Evolutionary conservation across 2,797 vertebrate genomes (phyloP), one percentile per base, ranked within the genome.

Genomic region (Xiphorhynchus erythropygius): DNA sequence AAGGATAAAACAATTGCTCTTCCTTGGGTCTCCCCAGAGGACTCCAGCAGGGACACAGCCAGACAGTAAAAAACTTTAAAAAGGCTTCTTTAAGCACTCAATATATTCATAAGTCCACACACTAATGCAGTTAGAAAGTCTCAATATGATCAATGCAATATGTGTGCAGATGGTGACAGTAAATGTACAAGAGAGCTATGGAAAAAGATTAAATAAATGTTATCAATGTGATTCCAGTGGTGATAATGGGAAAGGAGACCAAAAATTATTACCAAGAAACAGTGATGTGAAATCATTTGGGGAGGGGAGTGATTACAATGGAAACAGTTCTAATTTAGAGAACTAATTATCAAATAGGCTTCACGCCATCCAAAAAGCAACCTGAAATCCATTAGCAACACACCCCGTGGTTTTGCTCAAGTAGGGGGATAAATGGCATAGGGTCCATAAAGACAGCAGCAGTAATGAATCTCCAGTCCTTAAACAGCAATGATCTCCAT

Each of bases 311-410:
- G 95, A 96, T 97, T 95, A 80, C 94, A 96, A 87, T 91, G 89
- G 89, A 96, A 95, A 94, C 50, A 92, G 76, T 18, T 28, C 84
- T 97, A 96, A 97, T 97, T 97, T 97, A 95, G 94, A 94, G 81
- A 97, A 76, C 89, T 97, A 96, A 98, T 98, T 97, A 96, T 95
- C 92, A 89, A 96, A 93, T 71, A 89, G 88, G 77, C 93, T 97
- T 97, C 88, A 80, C 84, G 89, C 88, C 59, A 95, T 87, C 88
- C 91, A 73, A 32, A 97, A 92, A 96, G 84, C 93, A 97, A 95
- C 93, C 85, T 95, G 93, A 91, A 96, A 97, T 53, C 85, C 96
- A 97, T 98, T 97, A 97, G 78, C 80, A 91, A 25, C 69, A 88
- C 79, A 93, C 85, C 96, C 96, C 23, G 64, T 87, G 46, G 91